Base-by-base conservation (phyloP, 2,113 vertebrate genomes). In the Scomber colias region DNA sequence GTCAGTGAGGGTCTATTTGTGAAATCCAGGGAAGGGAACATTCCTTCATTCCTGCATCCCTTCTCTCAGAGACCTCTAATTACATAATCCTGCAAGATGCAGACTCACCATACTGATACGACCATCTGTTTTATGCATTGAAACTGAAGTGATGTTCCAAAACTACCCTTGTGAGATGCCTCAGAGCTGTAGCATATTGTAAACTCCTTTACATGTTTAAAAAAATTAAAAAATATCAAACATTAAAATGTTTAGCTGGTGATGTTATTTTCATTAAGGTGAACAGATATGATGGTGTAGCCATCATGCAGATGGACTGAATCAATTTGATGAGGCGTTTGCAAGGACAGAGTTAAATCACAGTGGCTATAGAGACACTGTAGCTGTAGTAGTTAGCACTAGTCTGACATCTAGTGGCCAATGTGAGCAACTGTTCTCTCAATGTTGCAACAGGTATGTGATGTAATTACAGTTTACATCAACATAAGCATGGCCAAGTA, bases 371-470 rank as follows among this genome's bases (percentile, higher is more conserved):
- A 2, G 2, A 14, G 4, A 27, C 2, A 27, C 24, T 27, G 24
- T n/a, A 1, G 14, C 4, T 77, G 27, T 45, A 11, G 59, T 75
- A 84, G 5, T 64, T 70, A 51, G 83, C 44, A 13, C 4, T 21
- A 80, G 65, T 19, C 66, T 87, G 89, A 78, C 91, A 90, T 75
- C 89, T 90, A 82, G 84, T 86, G 91, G 87, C 1, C 27, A 62
- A 16, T 45, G 51, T 49, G 57, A 67, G 46, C 45, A 77, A 16
- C 1, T 61, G 14, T 6, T 44, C 13, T 45, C 10, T 54, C 17
- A 60, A 13, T 17, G 19, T 19, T 19, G 14, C 49, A 4, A 51
- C 35, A 40, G 35, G 35, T 40, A 40, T 31, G 15, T 16, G 11
- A 4, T 27, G 57, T 8, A 31, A 44, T 14, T 5, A 11, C 14